Conservation (phyloP, 2,888 invertebrate genomes). For the Podabrus alpinus region DNA sequence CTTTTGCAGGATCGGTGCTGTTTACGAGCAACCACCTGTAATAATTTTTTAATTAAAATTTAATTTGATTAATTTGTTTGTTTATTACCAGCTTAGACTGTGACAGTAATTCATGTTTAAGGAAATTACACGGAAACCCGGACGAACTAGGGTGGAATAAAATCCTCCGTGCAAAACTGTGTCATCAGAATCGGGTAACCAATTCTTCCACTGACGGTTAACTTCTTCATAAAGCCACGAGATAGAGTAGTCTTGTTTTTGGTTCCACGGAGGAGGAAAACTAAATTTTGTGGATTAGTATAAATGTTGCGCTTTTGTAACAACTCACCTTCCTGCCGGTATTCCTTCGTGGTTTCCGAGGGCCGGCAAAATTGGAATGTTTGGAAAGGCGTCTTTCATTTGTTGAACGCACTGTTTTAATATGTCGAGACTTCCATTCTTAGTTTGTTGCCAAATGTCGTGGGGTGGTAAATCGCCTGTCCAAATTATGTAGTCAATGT, state of each 20-base stretch:
- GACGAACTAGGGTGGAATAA: constrained; percentile 87
- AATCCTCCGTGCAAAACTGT: constrained; percentile 86
- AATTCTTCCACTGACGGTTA: constrained; percentile 85
- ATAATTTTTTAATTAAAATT: constrained; percentile 4
- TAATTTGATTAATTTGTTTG: background rate
- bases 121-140: constrained; percentile 88
- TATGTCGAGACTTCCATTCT: constrained; percentile 80
- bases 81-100: constrained; percentile 82
- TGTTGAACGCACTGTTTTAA: constrained; percentile 81
- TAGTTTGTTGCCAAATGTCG: constrained; percentile 92
- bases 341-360: constrained; percentile 96
- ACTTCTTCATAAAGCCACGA: constrained; percentile 90
- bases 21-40: constrained; percentile 88
- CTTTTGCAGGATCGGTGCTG: constrained; percentile 93
- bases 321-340: constrained; percentile 85
- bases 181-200: constrained; percentile 84
- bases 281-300: constrained; percentile 58
- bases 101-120: constrained; percentile 96
- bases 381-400: constrained; percentile 83
- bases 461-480: constrained; percentile 96
- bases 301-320: background rate
- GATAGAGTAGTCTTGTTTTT: constrained; percentile 78
- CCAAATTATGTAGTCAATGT: constrained; percentile 92
- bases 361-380: constrained; percentile 89
- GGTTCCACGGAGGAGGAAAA: constrained; percentile 85